Evolutionary conservation across 2,888 invertebrate genomes (phyloP).

Genomic region (Candidula unifasciata): DNA sequence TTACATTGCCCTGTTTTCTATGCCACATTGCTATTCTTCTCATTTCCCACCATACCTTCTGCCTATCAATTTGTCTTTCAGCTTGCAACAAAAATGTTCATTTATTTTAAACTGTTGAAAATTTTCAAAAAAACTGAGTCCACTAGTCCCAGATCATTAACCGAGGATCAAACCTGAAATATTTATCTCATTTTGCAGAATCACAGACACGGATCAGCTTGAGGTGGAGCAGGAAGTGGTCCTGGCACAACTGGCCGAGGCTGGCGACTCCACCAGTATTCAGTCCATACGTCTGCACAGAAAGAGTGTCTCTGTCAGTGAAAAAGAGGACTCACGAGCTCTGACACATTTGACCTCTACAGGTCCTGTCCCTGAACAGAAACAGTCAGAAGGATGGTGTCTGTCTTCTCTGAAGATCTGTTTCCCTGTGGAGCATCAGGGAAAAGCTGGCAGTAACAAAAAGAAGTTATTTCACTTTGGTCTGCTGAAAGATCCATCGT

Average conservation of each 20-base stretch:
- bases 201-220: not conserved
- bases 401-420: slow-evolving; percentile 37
- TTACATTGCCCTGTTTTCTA: too few species aligned
- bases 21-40: too few species aligned
- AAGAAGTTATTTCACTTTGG: slow-evolving; percentile 53
- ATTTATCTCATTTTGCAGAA: not conserved
- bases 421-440: slow-evolving; percentile 46
- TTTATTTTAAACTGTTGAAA: too few species aligned
- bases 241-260: not conserved
- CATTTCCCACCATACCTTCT: too few species aligned
- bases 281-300: not conserved
- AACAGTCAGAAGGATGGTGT: slow-evolving; percentile 6
- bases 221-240: not conserved
- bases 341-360: not conserved
- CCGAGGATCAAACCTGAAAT: too few species aligned
- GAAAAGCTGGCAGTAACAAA: not conserved
- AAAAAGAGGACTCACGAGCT: not conserved
- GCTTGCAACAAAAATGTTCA: too few species aligned
- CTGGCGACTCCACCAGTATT: not conserved
- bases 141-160: too few species aligned
- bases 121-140: too few species aligned
- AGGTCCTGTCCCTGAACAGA: not conserved
- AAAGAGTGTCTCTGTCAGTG: not conserved
- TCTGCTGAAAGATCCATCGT: slow-evolving; percentile 53
- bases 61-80: too few species aligned